Evolutionary conservation across 2,113 vertebrate genomes (phyloP).

Genomic region (Seriola dumerili): DNA sequence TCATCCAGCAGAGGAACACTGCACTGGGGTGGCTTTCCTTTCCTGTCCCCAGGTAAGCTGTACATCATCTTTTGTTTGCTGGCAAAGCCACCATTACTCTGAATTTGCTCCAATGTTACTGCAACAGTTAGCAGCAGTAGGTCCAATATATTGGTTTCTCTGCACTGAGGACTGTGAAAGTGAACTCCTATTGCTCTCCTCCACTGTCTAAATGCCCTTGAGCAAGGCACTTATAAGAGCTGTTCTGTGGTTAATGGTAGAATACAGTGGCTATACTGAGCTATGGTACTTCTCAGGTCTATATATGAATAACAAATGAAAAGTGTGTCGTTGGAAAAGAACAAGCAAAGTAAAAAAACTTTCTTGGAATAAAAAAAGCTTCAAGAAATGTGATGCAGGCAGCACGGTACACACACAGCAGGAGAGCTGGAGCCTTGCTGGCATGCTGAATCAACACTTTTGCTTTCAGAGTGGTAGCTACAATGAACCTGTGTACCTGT

Average conservation of each 20-base stretch:
- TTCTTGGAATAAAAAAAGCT: neutral
- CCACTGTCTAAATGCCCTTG: slow-evolving; percentile 6
- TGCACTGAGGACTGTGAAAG: slow-evolving; percentile 36
- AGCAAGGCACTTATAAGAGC: slow-evolving; percentile 14
- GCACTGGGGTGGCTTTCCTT: slow-evolving; percentile 49
- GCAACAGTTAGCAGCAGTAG: slow-evolving; percentile 30
- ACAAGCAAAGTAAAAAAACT: neutral
- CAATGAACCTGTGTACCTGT: neutral
- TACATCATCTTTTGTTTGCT: slow-evolving; percentile 72
- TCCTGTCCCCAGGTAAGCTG: slow-evolving; percentile 70
- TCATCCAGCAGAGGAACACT: slow-evolving; percentile 43
- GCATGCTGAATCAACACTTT: slow-evolving; percentile 37
- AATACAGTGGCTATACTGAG: neutral
- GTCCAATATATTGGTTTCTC: slow-evolving; percentile 52
- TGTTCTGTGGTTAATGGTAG: slow-evolving; percentile 1
- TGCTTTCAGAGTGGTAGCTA: neutral
- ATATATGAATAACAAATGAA: slow-evolving; percentile 6
- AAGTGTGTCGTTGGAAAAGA: slow-evolving; percentile 6
- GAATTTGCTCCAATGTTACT: slow-evolving; percentile 51
- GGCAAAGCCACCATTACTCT: slow-evolving; percentile 63
- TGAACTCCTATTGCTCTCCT: slow-evolving; percentile 22
- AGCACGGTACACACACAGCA: slow-evolving; percentile 17
- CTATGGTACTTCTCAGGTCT: neutral
- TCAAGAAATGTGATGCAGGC: neutral
- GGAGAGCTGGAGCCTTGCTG: slow-evolving; percentile 17